These are phyloP conservation scores for Kradibia gibbosae DNA, from an alignment of 1,140 invertebrate genomes.

Conservation along the genomic window DNA sequence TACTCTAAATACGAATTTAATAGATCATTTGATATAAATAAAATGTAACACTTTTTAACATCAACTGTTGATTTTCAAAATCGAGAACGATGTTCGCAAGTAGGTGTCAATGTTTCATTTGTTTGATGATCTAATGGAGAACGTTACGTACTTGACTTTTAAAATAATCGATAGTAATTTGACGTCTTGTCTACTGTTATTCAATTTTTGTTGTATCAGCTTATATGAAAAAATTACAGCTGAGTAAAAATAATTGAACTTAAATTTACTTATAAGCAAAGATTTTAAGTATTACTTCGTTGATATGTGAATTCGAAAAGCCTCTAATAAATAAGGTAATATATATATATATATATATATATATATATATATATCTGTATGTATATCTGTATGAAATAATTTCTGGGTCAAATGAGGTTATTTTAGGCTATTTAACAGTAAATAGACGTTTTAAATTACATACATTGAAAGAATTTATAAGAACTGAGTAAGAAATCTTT, in stretches of 20 bases:
- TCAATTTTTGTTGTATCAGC: neutral
- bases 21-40: neutral
- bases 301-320: neutral
- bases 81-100: neutral
- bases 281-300: neutral
- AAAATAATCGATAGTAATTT: slow-evolving; percentile 13
- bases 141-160: neutral
- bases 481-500: neutral
- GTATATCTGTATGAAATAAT: too few relatives aligned
- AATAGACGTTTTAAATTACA: too few relatives aligned
- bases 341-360: too few relatives aligned
- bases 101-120: slow-evolving; percentile 3
- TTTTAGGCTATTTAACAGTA: too few relatives aligned
- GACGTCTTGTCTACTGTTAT: neutral
- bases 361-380: too few relatives aligned
- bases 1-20: neutral
- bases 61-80: neutral
- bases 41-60: neutral
- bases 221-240: neutral
- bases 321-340: neutral
- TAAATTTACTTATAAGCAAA: neutral
- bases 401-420: too few relatives aligned
- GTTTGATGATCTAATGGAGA: slow-evolving; percentile 1
- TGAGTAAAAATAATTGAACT: too few relatives aligned
- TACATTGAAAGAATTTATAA: too few relatives aligned